Evolutionary conservation across 64 coral and sea anemone genomes (phyloP), one percentile per base, ranked within the genome.

Genomic region (Pocillopora verrucosa): DNA sequence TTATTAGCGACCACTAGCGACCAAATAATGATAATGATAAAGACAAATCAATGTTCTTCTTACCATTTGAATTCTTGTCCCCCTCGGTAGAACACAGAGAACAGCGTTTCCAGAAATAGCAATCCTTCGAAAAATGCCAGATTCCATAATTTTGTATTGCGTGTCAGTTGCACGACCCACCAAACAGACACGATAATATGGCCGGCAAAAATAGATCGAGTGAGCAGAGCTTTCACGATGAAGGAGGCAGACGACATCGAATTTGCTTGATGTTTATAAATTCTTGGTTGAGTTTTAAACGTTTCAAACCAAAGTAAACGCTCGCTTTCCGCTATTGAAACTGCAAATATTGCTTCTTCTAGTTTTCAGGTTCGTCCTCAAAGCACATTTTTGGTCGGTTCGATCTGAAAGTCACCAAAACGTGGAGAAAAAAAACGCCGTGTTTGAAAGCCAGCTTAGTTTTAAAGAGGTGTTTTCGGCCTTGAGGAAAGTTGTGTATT

Each of bases 51-150:
- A 30, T 24, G 7, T 70, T 59, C 63, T 16, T 74, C 90, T 87
- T 79, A 92, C 90, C 90, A 92, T 80, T 87, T 92, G 17, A 59
- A 87, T 37, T 92, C 90, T 10, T 87, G 74, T 36, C 90, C 90
- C 9, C 76, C 34, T 60, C 83, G 26, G 73, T 68, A 92, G 38
- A 87, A 83, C 59, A 92, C 16, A 1, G 74, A 79, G 17, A 87
- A 36, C 10, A 92, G 20, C 5, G 83, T 92, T 72, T 92, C 90
- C 30, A 87, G 67, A 37, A 79, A 76, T 6, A 92, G 61, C 4
- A 77, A 58, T 9, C 62, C 90, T 14, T 87, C 82, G 64, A 92
- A 87, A 45, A 76, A 87, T 1, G 75, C 60, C 24, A 92, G 56
- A 78, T 87, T 35, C 90, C 90, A 92, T 20, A 92, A 15, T 10